Conservation (phyloP, 1,140 invertebrate genomes). For the Magallana ariakensis region DNA sequence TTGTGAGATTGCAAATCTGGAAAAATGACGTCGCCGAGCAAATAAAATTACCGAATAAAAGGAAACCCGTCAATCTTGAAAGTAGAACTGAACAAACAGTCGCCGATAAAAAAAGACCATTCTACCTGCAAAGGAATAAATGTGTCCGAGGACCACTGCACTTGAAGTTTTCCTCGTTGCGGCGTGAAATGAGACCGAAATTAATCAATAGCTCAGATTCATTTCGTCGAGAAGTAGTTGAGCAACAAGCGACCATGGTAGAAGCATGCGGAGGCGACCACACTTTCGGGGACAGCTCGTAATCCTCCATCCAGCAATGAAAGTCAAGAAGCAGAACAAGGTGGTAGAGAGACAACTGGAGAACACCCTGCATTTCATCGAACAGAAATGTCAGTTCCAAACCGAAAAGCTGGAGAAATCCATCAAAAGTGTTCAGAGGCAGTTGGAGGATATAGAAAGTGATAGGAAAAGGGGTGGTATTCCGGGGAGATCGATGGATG, state of each 20-base stretch:
- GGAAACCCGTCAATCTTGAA: not conserved
- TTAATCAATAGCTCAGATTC: conserved; percentile 31
- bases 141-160: not conserved
- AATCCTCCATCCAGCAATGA: conserved; percentile 46
- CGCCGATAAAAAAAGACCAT: not conserved
- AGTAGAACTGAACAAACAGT: conserved; percentile 9
- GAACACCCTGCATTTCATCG: conserved; percentile 47
- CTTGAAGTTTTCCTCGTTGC: conserved; percentile 35
- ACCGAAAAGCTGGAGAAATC: conserved; percentile 51
- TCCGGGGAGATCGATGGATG: conserved; percentile 34
- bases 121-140: not conserved
- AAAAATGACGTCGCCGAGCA: conserved; percentile 27
- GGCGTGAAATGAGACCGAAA: conserved; percentile 16
- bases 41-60: conserved; percentile 28
- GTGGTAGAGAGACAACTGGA: conserved; percentile 55
- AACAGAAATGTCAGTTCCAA: conserved; percentile 49
- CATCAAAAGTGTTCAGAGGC: conserved; percentile 50
- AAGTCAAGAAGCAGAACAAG: conserved; percentile 53
- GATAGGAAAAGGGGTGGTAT: conserved; percentile 35
- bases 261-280: conserved; percentile 23
- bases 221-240: not conserved
- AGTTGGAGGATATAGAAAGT: conserved; percentile 49
- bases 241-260: conserved; percentile 14
- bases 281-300: not conserved
- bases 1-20: conserved; percentile 12